Conservation (phyloP, 92 coral and sea anemone species). For the Metridium senile region DNA sequence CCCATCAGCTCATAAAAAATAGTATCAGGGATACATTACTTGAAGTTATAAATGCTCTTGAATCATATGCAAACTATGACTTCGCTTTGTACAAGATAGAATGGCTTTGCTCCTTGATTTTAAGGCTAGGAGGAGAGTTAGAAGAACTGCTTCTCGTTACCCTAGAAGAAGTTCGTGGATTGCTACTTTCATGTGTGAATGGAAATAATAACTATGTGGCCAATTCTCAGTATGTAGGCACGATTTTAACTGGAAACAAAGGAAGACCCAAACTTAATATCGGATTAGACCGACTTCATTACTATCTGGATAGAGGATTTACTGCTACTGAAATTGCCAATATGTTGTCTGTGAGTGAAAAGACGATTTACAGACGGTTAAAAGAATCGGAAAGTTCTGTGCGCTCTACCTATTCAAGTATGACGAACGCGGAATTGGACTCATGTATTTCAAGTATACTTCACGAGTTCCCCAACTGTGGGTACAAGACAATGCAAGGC, state of each 20-base stretch:
- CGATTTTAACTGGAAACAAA: conserved; percentile 47
- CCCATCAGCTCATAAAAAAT: no score
- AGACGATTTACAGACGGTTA: conserved; percentile 67
- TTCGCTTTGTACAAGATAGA: conserved; percentile 66
- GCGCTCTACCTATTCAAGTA: conserved; percentile 42
- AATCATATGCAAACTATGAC: conserved; percentile 42
- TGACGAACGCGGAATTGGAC: conserved; percentile 49
- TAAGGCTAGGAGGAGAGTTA: conserved; percentile 50
- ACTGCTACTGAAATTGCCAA: conserved; percentile 57
- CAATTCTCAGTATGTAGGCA: conserved; percentile 1
- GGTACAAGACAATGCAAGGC: conserved; percentile 64
- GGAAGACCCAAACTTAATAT: conserved; percentile 45
- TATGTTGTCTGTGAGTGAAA: conserved; percentile 44
- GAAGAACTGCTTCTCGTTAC: conserved; percentile 40
- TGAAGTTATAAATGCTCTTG: conserved; percentile 13
- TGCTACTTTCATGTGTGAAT: conserved; percentile 25
- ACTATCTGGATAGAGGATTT: conserved; percentile 51
- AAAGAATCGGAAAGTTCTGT: conserved; percentile 46
- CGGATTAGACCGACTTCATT: conserved; percentile 27
- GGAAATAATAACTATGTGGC: conserved; percentile 17
- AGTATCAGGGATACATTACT: no score
- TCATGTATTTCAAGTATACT: conserved; percentile 30
- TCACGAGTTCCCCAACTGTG: conserved; percentile 62
- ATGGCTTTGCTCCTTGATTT: conserved; percentile 60
- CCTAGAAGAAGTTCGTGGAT: conserved; percentile 40